phyloP scores from a whole-genome alignment of 2,888 invertebrate genomes.

The Dryobotodes eremita region DNA sequence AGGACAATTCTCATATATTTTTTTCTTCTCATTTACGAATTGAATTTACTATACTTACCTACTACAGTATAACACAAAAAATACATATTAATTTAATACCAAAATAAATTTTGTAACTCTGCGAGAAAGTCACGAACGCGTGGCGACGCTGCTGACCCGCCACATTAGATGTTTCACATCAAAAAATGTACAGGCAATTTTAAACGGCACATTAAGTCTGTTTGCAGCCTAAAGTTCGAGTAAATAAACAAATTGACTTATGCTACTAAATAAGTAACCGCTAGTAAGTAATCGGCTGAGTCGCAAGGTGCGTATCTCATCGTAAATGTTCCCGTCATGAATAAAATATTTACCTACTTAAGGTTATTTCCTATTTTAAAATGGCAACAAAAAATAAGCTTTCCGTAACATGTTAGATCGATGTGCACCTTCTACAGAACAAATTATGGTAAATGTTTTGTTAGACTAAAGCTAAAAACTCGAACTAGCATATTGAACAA shows the following conservation, averaged over 20 bases:
- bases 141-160: too few species aligned
- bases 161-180: too few species aligned
- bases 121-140: too few species aligned
- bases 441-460: constrained; percentile 9
- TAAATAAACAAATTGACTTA: not conserved
- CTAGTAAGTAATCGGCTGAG: constrained; percentile 17
- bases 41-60: not conserved
- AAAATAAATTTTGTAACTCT: too few species aligned
- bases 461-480: too few species aligned
- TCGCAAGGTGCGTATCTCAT: not conserved
- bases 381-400: constrained; percentile 22
- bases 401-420: constrained; percentile 9
- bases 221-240: not conserved
- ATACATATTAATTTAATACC: too few species aligned
- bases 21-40: not conserved
- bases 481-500: not conserved
- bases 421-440: constrained; percentile 1
- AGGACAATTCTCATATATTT: not conserved
- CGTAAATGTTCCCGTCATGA: constrained; percentile 32
- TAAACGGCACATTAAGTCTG: not conserved
- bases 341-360: constrained; percentile 38
- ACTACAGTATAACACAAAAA: too few species aligned
- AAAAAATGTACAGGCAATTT: not conserved
- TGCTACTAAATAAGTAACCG: constrained; percentile 16
- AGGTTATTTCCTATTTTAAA: constrained; percentile 20